Percentiles rank a stretch among this genome's conserved stretches.
Evolutionary conservation across 2,113 vertebrate species (phyloP).

Genomic region (Leucopsar rothschildi): DNA sequence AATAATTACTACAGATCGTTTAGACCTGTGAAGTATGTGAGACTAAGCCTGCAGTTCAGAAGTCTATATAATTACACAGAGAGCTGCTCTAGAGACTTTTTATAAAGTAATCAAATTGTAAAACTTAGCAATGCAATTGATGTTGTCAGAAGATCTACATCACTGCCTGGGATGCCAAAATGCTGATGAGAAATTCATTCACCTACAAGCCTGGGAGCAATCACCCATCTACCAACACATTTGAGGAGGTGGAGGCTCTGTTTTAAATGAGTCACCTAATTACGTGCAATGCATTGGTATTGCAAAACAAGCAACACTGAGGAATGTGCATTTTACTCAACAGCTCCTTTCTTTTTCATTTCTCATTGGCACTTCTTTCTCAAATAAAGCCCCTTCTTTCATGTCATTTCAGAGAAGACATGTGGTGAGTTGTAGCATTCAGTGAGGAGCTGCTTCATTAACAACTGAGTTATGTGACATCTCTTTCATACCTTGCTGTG

Average conservation of each 20-base stretch:
- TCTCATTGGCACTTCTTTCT: background rate
- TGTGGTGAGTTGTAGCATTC: background rate
- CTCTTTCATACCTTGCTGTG: background rate
- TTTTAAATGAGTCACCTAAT: background rate
- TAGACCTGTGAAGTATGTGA: background rate
- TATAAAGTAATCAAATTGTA: conserved; percentile 52
- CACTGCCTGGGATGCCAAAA: conserved; percentile 2
- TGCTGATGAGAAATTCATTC: conserved; percentile 8
- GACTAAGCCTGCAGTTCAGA: conserved; percentile 38
- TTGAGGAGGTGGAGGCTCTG: background rate
- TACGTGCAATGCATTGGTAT: background rate
- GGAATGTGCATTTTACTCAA: background rate
- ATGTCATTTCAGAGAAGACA: background rate
- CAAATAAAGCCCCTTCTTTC: background rate
- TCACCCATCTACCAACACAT: background rate
- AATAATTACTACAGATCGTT: conserved; percentile 42
- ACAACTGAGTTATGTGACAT: background rate
- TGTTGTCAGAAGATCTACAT: conserved; percentile 45
- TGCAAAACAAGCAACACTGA: background rate
- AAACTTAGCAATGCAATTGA: conserved; percentile 52
- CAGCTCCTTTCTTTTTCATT: background rate
- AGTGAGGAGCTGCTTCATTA: background rate
- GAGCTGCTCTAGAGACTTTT: conserved; percentile 18
- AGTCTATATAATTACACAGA: conserved; percentile 26
- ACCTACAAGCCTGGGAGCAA: background rate